Conservation (phyloP, 2,113 vertebrate species). For the Acinonyx jubatus region DNA sequence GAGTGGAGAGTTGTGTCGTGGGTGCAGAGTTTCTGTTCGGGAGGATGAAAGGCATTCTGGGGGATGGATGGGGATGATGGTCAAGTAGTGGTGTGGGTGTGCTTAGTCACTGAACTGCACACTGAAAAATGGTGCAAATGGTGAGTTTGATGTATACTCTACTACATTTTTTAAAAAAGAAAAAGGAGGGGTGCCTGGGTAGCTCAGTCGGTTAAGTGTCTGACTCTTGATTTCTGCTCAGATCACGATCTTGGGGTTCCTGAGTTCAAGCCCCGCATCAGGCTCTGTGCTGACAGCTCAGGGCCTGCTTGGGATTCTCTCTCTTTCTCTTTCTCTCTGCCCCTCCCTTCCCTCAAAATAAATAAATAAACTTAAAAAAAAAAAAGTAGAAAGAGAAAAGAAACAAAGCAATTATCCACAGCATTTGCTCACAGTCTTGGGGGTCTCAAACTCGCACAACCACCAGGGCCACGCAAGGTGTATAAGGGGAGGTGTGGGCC, state of each 20-base stretch:
- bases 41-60: not conserved
- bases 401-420: not conserved
- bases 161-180: not conserved
- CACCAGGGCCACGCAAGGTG: too few relatives aligned
- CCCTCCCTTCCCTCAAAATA: too few relatives aligned
- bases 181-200: not conserved
- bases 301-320: too few relatives aligned
- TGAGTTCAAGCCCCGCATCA: too few relatives aligned
- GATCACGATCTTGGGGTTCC: too few relatives aligned
- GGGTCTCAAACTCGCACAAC: not conserved
- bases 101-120: not conserved
- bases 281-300: too few relatives aligned
- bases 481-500: not conserved
- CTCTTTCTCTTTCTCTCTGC: too few relatives aligned
- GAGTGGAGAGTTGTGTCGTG: not conserved
- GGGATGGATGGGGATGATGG: not conserved
- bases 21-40: not conserved
- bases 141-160: not conserved
- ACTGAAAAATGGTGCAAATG: not conserved
- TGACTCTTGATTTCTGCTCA: too few relatives aligned
- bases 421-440: not conserved
- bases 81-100: rapidly evolving
- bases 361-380: too few relatives aligned
- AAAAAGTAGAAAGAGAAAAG: not conserved
- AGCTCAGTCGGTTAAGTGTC: too few relatives aligned